A percentile compares a stretch with the other conserved stretches of the same genome.
These are phyloP conservation scores for Eurypyga helias DNA, from an alignment of 2,113 vertebrate genomes.

Conservation along the genomic window DNA sequence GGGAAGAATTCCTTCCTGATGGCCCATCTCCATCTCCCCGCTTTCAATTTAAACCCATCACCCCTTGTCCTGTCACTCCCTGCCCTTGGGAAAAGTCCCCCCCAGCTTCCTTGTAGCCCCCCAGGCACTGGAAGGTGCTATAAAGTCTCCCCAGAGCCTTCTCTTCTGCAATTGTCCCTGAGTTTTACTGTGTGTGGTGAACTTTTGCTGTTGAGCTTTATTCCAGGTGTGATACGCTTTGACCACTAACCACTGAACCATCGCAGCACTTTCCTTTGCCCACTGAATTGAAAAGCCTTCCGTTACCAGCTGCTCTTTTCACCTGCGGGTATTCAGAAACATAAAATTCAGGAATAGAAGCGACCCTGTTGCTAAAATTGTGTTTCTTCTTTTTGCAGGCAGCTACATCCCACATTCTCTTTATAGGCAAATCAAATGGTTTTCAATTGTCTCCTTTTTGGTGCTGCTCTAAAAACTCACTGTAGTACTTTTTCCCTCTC, in stretches of 20 bases:
- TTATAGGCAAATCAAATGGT: not conserved
- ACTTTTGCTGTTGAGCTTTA: not conserved
- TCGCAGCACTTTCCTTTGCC: not conserved
- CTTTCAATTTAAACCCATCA: too few relatives aligned
- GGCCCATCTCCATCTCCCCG: too few relatives aligned
- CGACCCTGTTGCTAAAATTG: not conserved
- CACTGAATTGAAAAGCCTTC: not conserved
- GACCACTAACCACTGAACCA: fast-evolving
- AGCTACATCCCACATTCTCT: not conserved
- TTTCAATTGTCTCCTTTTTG: not conserved
- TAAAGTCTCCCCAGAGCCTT: too few relatives aligned
- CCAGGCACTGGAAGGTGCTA: too few relatives aligned
- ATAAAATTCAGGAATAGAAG: not conserved
- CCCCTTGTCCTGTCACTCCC: too few relatives aligned
- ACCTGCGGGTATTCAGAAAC: not conserved
- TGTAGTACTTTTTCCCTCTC: not conserved
- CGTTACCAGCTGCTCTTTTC: not conserved
- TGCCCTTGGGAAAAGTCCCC: too few relatives aligned
- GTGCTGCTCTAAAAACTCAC: not conserved
- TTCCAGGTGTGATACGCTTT: not conserved
- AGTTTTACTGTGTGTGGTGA: not conserved
- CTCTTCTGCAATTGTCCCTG: fast-evolving
- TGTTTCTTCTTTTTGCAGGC: not conserved
- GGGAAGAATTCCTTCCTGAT: too few relatives aligned
- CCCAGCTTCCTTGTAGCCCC: too few relatives aligned